Evolutionary conservation across 2,797 vertebrate species (phyloP).

Genomic region (Discoglossus pictus): DNA sequence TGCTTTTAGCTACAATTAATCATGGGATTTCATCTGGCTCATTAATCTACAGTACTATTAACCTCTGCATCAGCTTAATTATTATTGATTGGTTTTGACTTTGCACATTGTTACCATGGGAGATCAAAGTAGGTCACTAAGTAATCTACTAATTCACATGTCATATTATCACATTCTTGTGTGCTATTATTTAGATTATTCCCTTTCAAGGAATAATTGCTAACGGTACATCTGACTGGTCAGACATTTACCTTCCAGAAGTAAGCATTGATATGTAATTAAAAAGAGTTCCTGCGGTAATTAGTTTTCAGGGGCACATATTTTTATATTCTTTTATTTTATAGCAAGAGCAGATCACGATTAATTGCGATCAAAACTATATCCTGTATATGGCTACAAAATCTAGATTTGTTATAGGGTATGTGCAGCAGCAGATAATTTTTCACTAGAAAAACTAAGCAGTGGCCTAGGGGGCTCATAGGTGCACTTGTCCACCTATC

Average conservation of each 20-base stretch:
- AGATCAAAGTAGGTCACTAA: slow-evolving; percentile 78
- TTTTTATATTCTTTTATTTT: too few species aligned
- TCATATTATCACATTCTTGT: slow-evolving; percentile 81
- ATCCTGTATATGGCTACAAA: too few species aligned
- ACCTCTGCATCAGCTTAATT: slow-evolving; percentile 65
- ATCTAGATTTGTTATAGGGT: too few species aligned
- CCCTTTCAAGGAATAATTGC: slow-evolving; percentile 68
- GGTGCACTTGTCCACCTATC: too few species aligned
- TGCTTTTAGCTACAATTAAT: too few species aligned
- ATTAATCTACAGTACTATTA: slow-evolving; percentile 35
- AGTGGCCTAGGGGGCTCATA: too few species aligned
- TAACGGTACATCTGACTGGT: slow-evolving; percentile 57
- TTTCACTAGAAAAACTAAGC: too few species aligned
- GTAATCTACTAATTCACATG: slow-evolving; percentile 75
- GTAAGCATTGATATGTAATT: slow-evolving; percentile 49
- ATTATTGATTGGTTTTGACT: slow-evolving; percentile 75
- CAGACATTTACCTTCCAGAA: slow-evolving; percentile 55
- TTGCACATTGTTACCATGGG: slow-evolving; percentile 66
- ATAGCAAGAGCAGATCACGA: too few species aligned
- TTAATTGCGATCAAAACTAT: too few species aligned
- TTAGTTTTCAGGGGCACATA: too few species aligned
- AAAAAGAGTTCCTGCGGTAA: not conserved
- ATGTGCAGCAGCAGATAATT: too few species aligned
- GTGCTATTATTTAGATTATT: slow-evolving; percentile 77
- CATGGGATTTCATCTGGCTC: too few species aligned